Base-by-base conservation (phyloP, 2,113 vertebrate genomes). In the Gavia stellata region DNA sequence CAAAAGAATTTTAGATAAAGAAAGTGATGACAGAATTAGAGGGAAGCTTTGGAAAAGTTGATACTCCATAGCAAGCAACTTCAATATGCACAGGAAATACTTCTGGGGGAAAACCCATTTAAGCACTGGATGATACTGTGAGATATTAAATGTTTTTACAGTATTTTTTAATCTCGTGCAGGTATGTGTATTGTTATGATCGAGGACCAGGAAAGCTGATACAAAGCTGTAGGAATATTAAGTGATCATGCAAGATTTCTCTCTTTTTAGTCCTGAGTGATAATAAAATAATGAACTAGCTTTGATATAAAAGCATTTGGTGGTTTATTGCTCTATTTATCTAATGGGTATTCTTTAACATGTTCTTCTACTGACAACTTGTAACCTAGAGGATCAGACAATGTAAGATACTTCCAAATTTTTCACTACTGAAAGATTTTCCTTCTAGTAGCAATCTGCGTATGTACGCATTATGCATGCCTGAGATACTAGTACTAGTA, bases 231-330 rank as follows among this genome's bases (percentile, higher is more conserved):
- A 91, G 81, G 65, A 77, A 33, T 95, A 83, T 74, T 65, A 88
- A 94, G 67, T 61, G 83, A 68, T 87, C 59, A 62, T 80, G 67
- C 95, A 96, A 96, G 81, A 92, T 91, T 97, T 96, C 58, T 95
- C n/a, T 72, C 75, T 77, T 96, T 97, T 91, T 90, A 92, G 38
- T 91, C 70, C 81, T 84, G 82, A 65, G 58, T 92, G 55, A 67
- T 95, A 88, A 66, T 53, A 92, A 95, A 75, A 92, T 62, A 72
- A 50, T 90, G 93, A 96, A 53, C 34, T 79, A 47, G 34, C 24
- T 38, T 66, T 88, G 42, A 65, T 82, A 92, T 58, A 88, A 87
- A 94, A 67, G 38, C 58, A 90, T 83, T 85, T 92, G 47, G 13
- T 66, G 52, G n/a, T 53, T 92, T 92, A 49, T 81, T 95, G 71